Conservation (phyloP, 2,888 invertebrate genomes). For the Tinea semifulvella region DNA sequence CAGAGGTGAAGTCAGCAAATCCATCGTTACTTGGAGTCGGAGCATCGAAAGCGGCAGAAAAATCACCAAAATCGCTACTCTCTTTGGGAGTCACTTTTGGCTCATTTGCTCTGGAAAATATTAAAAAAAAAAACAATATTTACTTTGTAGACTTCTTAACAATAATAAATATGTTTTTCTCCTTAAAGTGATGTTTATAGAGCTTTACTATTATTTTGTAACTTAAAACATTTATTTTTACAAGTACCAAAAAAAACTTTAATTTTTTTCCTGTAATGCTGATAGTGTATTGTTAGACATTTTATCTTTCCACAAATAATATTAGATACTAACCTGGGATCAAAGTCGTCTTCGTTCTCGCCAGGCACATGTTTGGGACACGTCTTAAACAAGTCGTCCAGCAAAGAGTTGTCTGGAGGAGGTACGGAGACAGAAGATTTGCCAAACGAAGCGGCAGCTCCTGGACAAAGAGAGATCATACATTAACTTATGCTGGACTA, state of each 20-base stretch:
- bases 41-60: slow-evolving; percentile 72
- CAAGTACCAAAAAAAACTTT: no score
- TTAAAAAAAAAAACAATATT: no score
- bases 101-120: slow-evolving; percentile 46
- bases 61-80: slow-evolving; percentile 78
- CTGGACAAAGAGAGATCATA: no score
- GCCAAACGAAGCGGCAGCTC: slow-evolving; percentile 47
- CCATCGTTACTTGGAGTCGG: slow-evolving; percentile 58
- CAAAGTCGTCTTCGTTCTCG: slow-evolving; percentile 66
- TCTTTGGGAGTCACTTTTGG: slow-evolving; percentile 23
- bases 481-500: no score
- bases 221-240: no score
- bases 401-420: slow-evolving; percentile 36
- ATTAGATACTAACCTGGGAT: slow-evolving; percentile 56
- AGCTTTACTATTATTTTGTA: no score
- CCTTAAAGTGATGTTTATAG: no score
- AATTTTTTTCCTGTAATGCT: no score
- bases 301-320: no score
- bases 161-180: no score
- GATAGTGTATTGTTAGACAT: no score
- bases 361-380: slow-evolving; percentile 1
- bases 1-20: slow-evolving; percentile 84
- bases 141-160: no score
- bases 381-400: slow-evolving; percentile 67
- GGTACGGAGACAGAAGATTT: slow-evolving; percentile 23